Evolutionary conservation across 2,113 vertebrate genomes (phyloP).

Genomic region (Ptilorrhoa leucosticta): DNA sequence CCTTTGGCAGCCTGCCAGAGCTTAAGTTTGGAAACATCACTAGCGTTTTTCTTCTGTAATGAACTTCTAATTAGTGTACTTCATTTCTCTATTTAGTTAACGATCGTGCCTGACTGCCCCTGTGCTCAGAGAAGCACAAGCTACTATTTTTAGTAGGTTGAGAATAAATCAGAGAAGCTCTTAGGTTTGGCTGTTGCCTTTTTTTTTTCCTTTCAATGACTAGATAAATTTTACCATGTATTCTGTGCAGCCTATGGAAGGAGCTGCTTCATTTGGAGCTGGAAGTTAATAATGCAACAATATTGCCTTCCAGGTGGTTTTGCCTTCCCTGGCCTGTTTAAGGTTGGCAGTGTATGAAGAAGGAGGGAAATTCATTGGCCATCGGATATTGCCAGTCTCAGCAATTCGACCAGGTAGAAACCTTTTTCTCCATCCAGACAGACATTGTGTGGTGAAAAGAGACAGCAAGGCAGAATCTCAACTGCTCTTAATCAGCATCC

Average conservation of each 20-base stretch:
- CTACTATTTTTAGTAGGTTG: background rate
- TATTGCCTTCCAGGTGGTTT: conserved; percentile 80
- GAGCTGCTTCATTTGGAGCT: background rate
- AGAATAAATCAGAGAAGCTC: background rate
- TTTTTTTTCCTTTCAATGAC: background rate
- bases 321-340: conserved; percentile 90
- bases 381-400: conserved; percentile 92
- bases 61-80: conserved; percentile 47
- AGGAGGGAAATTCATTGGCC: conserved; percentile 95
- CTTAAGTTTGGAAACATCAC: conserved; percentile 25
- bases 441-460: background rate
- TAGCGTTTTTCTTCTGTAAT: conserved; percentile 12
- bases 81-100: background rate
- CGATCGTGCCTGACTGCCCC: background rate
- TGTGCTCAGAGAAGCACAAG: background rate
- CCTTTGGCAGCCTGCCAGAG: background rate
- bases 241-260: background rate
- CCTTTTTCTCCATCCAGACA: background rate
- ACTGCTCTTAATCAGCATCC: background rate
- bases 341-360: conserved; percentile 96
- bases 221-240: background rate
- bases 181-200: background rate
- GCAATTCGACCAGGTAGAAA: conserved; percentile 92
- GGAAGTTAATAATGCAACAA: background rate
- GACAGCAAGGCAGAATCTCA: background rate